Evolutionary conservation across 2,888 invertebrate genomes (phyloP).

Genomic region (Colostygia pectinataria): DNA sequence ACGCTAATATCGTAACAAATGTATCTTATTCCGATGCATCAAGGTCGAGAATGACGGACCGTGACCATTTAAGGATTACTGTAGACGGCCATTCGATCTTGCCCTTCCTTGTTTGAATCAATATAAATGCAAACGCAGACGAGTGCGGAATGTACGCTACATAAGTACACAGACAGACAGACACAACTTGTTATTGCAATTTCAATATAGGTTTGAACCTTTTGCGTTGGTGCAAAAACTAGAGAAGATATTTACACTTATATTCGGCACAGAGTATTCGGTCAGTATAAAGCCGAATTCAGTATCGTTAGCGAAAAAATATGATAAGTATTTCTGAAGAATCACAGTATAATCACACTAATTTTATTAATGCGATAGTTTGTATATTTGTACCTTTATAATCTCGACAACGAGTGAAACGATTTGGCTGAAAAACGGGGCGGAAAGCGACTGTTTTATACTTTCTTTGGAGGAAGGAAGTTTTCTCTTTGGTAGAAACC

Average conservation of each 20-base stretch:
- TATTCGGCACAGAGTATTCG: neutral
- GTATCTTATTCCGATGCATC: constrained; percentile 23
- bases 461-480: too few species aligned
- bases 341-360: too few species aligned
- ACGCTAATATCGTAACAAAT: constrained; percentile 21
- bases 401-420: too few species aligned
- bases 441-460: too few species aligned
- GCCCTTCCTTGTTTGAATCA: constrained; percentile 27
- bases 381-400: too few species aligned
- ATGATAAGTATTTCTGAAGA: too few species aligned
- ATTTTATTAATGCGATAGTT: too few species aligned
- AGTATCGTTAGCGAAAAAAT: neutral
- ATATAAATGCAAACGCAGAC: constrained; percentile 24
- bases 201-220: neutral
- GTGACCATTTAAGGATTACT: constrained; percentile 23
- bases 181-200: constrained; percentile 8
- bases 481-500: too few species aligned
- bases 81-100: constrained; percentile 27
- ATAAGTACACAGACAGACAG: constrained; percentile 4
- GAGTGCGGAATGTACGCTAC: constrained; percentile 6
- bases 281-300: neutral
- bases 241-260: neutral
- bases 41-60: constrained; percentile 25
- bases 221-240: neutral
- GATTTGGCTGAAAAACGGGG: too few species aligned